A percentile compares a stretch with the other conserved stretches of the same genome.
Conservation (phyloP, 2,113 vertebrate species). For the Mesocricetus auratus region DNA sequence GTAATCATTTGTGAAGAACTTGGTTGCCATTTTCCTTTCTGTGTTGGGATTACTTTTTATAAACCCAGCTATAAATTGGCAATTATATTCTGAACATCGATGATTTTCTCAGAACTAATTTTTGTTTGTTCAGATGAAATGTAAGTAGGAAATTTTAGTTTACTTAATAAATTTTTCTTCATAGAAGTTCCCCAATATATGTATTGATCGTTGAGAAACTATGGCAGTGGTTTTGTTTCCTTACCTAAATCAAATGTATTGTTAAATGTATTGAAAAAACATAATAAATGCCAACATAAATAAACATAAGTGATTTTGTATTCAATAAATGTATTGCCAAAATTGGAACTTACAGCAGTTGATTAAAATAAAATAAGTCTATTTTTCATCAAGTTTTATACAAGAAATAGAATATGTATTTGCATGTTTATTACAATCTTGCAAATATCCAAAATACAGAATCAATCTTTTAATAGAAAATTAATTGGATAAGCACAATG, state of each 20-base stretch:
- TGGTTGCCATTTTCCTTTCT: background rate
- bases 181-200: background rate
- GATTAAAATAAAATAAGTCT: background rate
- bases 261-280: background rate
- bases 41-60: background rate
- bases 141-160: conserved; percentile 29
- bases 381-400: background rate
- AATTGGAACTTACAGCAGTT: background rate
- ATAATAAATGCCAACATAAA: background rate
- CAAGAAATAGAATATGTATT: background rate
- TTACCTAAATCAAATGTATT: background rate
- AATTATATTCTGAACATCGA: background rate
- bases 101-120: conserved; percentile 44
- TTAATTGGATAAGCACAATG: background rate
- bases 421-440: background rate
- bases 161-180: background rate
- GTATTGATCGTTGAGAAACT: background rate
- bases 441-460: background rate
- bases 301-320: background rate
- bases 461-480: no score
- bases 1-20: conserved; percentile 26
- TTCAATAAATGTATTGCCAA: conserved; percentile 3
- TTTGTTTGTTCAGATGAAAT: background rate
- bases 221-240: background rate
- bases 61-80: background rate